Evolutionary conservation across 2,797 vertebrate species (phyloP).

Genomic region (Lemur catta): DNA sequence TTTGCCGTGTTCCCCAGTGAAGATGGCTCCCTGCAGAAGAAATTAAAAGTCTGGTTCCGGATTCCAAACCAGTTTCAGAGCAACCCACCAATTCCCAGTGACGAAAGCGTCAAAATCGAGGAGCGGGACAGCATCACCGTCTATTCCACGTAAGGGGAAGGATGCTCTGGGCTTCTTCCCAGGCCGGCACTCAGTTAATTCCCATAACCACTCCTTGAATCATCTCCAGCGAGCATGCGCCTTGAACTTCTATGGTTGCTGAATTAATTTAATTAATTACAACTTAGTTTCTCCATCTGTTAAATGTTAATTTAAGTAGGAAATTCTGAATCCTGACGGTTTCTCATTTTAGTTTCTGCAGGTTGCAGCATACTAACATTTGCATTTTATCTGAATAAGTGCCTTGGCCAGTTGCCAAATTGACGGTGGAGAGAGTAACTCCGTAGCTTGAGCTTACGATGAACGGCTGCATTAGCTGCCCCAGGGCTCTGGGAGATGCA

Average conservation of each 20-base stretch:
- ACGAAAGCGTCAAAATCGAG: slow-evolving; percentile 88
- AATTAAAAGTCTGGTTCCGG: slow-evolving; percentile 89
- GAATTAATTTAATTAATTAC: not conserved
- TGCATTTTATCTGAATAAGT: not conserved
- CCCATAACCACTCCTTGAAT: not conserved
- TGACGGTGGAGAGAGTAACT: not conserved
- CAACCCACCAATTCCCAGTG: slow-evolving; percentile 86
- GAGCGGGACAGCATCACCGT: slow-evolving; percentile 90
- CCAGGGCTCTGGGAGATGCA: not conserved
- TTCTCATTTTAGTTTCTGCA: not conserved
- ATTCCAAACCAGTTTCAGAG: slow-evolving; percentile 89
- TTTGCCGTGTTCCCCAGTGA: slow-evolving; percentile 91
- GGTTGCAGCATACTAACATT: not conserved
- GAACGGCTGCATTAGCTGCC: not conserved
- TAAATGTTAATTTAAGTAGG: not conserved
- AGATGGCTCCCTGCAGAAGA: slow-evolving; percentile 89
- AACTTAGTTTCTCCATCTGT: not conserved
- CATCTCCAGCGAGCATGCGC: not conserved
- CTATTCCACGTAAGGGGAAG: slow-evolving; percentile 88
- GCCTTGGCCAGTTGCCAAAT: not conserved
- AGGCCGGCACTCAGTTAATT: too few relatives aligned
- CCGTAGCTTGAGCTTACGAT: not conserved
- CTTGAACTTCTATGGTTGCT: not conserved
- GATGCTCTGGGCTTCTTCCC: not conserved
- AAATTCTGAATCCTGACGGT: not conserved